Conservation (phyloP, 2,113 vertebrate genomes). For the Hyperoodon ampullatus region DNA sequence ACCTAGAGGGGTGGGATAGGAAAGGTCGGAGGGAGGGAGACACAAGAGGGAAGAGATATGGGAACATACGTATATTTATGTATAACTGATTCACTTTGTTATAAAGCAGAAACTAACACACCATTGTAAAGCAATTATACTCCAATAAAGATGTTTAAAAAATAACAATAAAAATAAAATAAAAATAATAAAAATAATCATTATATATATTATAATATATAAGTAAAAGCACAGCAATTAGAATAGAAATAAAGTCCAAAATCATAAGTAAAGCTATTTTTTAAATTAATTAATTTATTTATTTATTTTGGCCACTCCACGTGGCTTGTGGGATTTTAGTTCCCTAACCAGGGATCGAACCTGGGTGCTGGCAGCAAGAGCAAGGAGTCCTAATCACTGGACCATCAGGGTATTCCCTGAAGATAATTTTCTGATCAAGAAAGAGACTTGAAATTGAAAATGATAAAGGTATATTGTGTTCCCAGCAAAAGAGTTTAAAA, state of each 20-base stretch:
- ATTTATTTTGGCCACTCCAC: not conserved
- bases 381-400: no score
- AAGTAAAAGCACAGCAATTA: not conserved
- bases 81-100: no score
- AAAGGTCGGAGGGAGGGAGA: no score
- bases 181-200: not conserved
- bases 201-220: not conserved
- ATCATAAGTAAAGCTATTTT: not conserved
- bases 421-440: not conserved
- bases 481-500: not conserved
- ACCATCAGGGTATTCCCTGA: not conserved
- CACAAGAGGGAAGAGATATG: no score
- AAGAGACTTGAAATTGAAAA: not conserved
- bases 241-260: not conserved
- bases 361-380: not conserved
- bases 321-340: not conserved
- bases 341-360: not conserved
- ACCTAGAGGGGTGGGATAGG: no score
- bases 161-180: no score
- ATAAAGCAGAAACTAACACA: no score
- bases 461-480: not conserved
- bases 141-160: no score
- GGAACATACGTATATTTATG: no score
- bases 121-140: no score
- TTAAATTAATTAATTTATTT: not conserved